A percentile compares a stretch with the other conserved stretches of the same genome.
These are phyloP conservation scores for Hycleus cichorii DNA, from an alignment of 1,140 invertebrate species.

Conservation along the genomic window DNA sequence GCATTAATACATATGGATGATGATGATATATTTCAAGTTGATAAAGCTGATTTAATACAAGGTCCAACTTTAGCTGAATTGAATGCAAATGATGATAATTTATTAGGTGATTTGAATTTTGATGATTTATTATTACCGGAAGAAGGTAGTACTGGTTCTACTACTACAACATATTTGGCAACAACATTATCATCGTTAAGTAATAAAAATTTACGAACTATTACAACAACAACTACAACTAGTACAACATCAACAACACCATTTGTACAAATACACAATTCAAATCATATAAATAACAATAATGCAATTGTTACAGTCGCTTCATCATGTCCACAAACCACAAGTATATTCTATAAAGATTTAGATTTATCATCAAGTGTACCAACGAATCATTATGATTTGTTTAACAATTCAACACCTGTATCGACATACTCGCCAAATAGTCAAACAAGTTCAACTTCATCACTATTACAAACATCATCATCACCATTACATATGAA, in stretches of 20 bases:
- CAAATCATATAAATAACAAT: constrained; percentile 21
- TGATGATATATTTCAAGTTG: constrained; percentile 84
- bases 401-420: constrained; percentile 40
- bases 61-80: constrained; percentile 81
- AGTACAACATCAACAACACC: constrained; percentile 12
- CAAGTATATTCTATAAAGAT: constrained; percentile 36
- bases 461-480: constrained; percentile 48
- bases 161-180: neutral
- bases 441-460: constrained; percentile 49
- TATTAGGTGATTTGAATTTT: constrained; percentile 75
- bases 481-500: constrained; percentile 29
- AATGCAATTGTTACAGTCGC: constrained; percentile 16
- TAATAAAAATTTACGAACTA: constrained; percentile 11
- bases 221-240: constrained; percentile 15
- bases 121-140: constrained; percentile 73
- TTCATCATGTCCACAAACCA: constrained; percentile 36
- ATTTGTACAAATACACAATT: constrained; percentile 1
- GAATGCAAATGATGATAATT: constrained; percentile 75
- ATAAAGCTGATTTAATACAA: constrained; percentile 73
- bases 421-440: constrained; percentile 48
- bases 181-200: neutral
- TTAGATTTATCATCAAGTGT: constrained; percentile 28
- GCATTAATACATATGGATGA: constrained; percentile 68
- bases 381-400: constrained; percentile 41
- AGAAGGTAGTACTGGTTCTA: constrained; percentile 36